phyloP scores from a whole-genome alignment of 35 echinoderm and acorn worm genomes.

The Heliocidaris erythrogramma region DNA sequence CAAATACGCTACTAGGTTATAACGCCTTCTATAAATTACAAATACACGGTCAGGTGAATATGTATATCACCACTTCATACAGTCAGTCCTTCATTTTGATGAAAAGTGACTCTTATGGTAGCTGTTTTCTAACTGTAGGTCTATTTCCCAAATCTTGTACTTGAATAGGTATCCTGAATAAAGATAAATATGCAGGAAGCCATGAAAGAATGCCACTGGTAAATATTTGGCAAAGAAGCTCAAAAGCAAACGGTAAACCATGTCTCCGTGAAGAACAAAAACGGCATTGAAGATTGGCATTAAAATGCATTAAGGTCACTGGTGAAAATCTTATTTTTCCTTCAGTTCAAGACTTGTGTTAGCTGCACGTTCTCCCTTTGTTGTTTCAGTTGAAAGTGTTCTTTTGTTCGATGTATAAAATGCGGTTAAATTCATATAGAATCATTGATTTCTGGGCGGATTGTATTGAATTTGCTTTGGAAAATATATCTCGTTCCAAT shows the following conservation, averaged over 20 bases:
- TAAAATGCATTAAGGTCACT: neutral
- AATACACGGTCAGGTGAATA: neutral
- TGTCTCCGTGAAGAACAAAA: neutral
- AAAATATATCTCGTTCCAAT: too few relatives aligned
- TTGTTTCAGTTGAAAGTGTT: neutral
- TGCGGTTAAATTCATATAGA: too few relatives aligned
- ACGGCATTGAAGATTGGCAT: neutral
- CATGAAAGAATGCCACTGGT: neutral
- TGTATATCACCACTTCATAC: neutral
- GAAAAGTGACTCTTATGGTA: neutral
- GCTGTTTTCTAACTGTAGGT: neutral
- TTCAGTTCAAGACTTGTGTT: neutral
- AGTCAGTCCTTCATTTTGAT: neutral
- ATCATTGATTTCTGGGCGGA: too few relatives aligned
- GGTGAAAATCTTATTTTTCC: neutral
- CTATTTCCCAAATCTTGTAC: neutral
- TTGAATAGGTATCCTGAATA: neutral
- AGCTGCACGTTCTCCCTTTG: neutral
- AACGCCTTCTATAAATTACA: neutral
- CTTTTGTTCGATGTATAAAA: neutral
- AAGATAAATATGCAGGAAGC: neutral
- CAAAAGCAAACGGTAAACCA: neutral
- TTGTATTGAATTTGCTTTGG: too few relatives aligned
- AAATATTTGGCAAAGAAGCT: neutral
- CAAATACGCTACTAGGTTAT: neutral